phyloP scores from a whole-genome alignment of 2,888 invertebrate genomes.

The Darwinula stevensoni region DNA sequence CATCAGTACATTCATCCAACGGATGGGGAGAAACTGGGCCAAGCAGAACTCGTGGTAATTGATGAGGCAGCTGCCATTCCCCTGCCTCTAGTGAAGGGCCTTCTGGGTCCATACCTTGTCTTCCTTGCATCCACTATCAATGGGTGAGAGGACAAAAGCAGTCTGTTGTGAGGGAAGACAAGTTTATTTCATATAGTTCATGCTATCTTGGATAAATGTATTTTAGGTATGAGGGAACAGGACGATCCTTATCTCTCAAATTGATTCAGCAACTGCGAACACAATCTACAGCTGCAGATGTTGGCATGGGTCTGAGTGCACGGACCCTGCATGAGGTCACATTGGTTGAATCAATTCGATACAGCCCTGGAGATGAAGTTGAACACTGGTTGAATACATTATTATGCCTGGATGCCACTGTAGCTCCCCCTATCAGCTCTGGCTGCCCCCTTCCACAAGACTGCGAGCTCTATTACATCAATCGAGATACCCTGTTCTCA shows the following conservation, averaged over 20 bases:
- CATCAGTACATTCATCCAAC: slow-evolving; percentile 70
- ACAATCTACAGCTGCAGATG: slow-evolving; percentile 25
- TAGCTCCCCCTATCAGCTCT: slow-evolving; percentile 27
- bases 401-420: slow-evolving; percentile 61
- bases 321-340: slow-evolving; percentile 21
- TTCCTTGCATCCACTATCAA: slow-evolving; percentile 90
- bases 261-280: slow-evolving; percentile 55
- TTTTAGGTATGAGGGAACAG: slow-evolving; percentile 71
- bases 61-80: slow-evolving; percentile 99
- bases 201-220: slow-evolving; percentile 4
- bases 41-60: slow-evolving; percentile 78
- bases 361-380: slow-evolving; percentile 51
- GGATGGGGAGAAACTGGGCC: slow-evolving; percentile 57
- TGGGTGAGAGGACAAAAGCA: slow-evolving; percentile 28
- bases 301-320: slow-evolving; percentile 17
- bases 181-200: neutral
- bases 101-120: slow-evolving; percentile 66
- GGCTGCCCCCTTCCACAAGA: slow-evolving; percentile 65
- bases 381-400: slow-evolving; percentile 74
- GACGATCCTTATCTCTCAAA: slow-evolving; percentile 77
- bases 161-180: no score
- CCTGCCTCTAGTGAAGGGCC: slow-evolving; percentile 56
- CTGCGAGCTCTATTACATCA: slow-evolving; percentile 66
- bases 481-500: slow-evolving; percentile 77
- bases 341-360: slow-evolving; percentile 80